A percentile compares a stretch with the other conserved stretches of the same genome.
These are phyloP conservation scores for Bacillus rossius DNA, from an alignment of 1,140 invertebrate genomes.

Conservation along the genomic window DNA sequence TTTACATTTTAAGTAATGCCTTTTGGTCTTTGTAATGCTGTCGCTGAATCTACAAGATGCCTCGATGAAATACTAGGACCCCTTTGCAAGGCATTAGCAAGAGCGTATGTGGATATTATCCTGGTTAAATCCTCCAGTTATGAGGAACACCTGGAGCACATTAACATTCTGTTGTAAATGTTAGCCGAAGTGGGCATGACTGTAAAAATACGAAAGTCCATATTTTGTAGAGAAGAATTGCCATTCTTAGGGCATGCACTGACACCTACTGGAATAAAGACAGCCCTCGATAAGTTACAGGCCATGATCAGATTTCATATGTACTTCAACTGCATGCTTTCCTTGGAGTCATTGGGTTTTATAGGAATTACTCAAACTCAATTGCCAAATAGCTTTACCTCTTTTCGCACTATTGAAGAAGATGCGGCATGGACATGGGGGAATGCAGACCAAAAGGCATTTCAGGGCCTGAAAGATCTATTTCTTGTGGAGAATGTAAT, in stretches of 20 bases:
- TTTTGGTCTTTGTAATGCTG: no score
- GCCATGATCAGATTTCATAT: not conserved
- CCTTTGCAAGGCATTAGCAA: not conserved
- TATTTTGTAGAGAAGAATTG: not conserved
- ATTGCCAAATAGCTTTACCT: not conserved
- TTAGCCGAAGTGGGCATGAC: not conserved
- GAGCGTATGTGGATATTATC: not conserved
- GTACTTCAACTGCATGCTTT: not conserved
- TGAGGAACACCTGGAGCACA: not conserved
- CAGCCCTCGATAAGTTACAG: not conserved
- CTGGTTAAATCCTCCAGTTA: not conserved
- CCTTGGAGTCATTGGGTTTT: not conserved
- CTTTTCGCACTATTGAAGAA: conserved; percentile 24
- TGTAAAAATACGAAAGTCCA: not conserved
- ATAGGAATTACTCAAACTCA: not conserved
- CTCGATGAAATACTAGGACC: no score
- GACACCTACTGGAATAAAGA: not conserved
- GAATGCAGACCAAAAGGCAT: conserved; percentile 20
- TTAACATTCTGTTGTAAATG: not conserved
- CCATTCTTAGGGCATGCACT: not conserved
- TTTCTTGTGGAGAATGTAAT: conserved; percentile 21
- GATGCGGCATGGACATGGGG: conserved; percentile 24
- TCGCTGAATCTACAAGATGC: no score
- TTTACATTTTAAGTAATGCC: no score
- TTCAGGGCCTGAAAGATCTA: conserved; percentile 27